Percentiles rank a stretch among this genome's conserved stretches.
phyloP scores from a whole-genome alignment of 2,888 invertebrate genomes.

The Latrodectus elegans region DNA sequence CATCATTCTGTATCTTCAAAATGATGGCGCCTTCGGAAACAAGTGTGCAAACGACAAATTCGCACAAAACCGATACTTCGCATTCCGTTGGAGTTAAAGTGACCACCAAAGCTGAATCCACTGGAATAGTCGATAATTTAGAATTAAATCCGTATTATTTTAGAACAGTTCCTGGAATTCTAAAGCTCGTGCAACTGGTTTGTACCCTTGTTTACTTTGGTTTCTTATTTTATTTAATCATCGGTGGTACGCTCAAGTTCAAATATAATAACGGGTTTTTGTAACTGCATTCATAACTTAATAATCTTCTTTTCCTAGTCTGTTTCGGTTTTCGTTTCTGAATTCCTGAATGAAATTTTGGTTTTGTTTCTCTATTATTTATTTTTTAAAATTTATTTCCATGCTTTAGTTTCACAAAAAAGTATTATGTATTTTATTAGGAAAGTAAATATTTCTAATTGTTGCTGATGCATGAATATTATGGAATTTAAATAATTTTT shows the following conservation, averaged over 20 bases:
- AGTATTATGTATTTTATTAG: no score
- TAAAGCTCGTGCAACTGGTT: constrained; percentile 89
- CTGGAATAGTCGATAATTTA: constrained; percentile 69
- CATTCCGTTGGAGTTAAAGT: constrained; percentile 64
- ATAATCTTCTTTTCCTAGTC: neutral
- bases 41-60: constrained; percentile 42
- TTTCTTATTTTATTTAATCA: neutral
- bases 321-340: neutral
- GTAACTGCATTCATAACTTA: neutral
- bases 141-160: constrained; percentile 86
- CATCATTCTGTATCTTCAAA: neutral
- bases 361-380: no score
- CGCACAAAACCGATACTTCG: constrained; percentile 57
- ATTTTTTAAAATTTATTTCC: no score
- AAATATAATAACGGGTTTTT: neutral
- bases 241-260: neutral
- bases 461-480: no score
- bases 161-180: constrained; percentile 84
- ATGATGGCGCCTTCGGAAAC: constrained; percentile 38
- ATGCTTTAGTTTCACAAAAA: no score
- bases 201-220: constrained; percentile 72
- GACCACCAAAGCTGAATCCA: constrained; percentile 69
- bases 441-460: no score
- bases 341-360: no score
- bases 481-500: no score